These are phyloP conservation scores for Orthonevra nobilis DNA, from an alignment of 2,888 invertebrate species.

Conservation along the genomic window DNA sequence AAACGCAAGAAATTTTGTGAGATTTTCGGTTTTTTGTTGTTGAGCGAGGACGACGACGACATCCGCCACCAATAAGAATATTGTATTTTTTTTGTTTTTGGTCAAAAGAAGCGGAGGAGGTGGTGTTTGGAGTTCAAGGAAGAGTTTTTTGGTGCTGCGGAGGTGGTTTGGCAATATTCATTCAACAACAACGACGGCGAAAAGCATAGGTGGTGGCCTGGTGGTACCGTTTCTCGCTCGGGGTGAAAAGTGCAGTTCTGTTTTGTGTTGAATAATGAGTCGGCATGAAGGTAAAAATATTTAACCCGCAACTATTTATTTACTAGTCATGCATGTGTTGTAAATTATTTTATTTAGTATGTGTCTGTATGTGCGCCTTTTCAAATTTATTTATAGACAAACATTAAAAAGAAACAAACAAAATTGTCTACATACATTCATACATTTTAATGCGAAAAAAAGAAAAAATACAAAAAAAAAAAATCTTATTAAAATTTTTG, in stretches of 20 bases:
- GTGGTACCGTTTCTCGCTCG: slow-evolving; percentile 56
- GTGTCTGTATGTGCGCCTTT: slow-evolving; percentile 10
- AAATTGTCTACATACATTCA: neutral
- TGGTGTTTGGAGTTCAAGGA: too few species aligned
- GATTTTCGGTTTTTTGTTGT: neutral
- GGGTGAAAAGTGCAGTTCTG: slow-evolving; percentile 65
- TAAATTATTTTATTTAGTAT: neutral
- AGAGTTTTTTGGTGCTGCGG: slow-evolving; percentile 9
- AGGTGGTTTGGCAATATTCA: slow-evolving; percentile 60
- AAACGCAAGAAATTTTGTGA: slow-evolving; percentile 5
- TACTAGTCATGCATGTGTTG: slow-evolving; percentile 29
- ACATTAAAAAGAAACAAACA: too few species aligned
- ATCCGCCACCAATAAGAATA: too few species aligned
- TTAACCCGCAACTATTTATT: slow-evolving; percentile 33
- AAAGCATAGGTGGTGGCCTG: slow-evolving; percentile 45
- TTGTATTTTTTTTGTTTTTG: too few species aligned
- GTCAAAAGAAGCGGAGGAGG: slow-evolving; percentile 2
- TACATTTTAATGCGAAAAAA: slow-evolving; percentile 5
- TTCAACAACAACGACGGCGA: slow-evolving; percentile 42
- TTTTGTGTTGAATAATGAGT: slow-evolving; percentile 85
- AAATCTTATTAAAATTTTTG: neutral
- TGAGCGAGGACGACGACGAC: too few species aligned
- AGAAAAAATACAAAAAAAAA: too few species aligned
- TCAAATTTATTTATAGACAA: slow-evolving; percentile 25
- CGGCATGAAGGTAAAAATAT: slow-evolving; percentile 93